Conservation (phyloP, 2,797 vertebrate genomes). For the Halcyon chelicuti region DNA sequence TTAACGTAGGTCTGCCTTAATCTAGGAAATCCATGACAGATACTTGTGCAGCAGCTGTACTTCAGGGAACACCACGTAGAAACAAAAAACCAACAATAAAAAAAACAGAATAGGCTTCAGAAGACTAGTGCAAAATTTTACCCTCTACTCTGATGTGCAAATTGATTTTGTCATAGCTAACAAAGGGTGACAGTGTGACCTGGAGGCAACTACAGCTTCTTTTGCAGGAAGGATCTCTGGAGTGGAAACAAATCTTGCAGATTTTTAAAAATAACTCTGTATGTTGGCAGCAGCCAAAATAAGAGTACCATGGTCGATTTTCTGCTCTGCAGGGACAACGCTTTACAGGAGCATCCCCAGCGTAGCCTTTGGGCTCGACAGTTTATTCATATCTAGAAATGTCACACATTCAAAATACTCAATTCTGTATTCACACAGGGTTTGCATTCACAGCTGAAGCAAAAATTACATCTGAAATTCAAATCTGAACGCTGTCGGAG, state of each 20-base stretch:
- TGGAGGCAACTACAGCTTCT: not conserved
- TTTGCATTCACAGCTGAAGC: not conserved
- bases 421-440: rapidly evolving
- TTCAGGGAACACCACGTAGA: too few relatives aligned
- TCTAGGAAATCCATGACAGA: too few relatives aligned
- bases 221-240: not conserved
- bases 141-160: not conserved
- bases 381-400: not conserved
- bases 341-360: not conserved
- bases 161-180: not conserved
- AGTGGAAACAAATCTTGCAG: not conserved
- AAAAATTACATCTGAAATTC: not conserved
- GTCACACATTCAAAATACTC: not conserved
- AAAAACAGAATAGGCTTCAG: not conserved
- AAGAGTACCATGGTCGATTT: not conserved
- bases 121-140: not conserved
- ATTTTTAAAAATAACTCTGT: not conserved
- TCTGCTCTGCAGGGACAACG: not conserved
- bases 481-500: not conserved
- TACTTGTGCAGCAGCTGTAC: too few relatives aligned
- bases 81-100: not conserved
- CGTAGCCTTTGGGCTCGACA: not conserved
- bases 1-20: too few relatives aligned
- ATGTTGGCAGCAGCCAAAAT: not conserved
- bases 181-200: not conserved